Base-by-base conservation (phyloP, 1,140 invertebrate species). In the Plectrocnemia conspersa region DNA sequence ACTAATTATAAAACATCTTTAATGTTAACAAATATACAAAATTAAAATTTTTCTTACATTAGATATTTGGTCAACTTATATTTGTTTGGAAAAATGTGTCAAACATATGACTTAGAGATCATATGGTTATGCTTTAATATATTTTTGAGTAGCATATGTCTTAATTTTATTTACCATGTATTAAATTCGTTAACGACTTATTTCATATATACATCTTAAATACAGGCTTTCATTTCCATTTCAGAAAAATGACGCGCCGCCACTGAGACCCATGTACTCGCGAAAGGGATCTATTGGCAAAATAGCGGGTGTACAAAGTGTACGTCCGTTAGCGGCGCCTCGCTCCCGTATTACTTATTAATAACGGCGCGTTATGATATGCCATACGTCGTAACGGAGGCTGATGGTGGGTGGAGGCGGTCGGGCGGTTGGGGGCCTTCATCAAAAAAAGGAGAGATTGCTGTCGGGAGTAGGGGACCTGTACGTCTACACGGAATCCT, bases 331-430 rank as follows among this genome's bases (percentile, higher is more conserved):
- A 38, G 42, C 42, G 56, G 50, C 44, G 56, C 27, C 36, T 47
- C 48, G 49, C 50, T 44, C 36, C 36, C 32, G 48, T 44, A 52
- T 57, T 52, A 58, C 56, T 58, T 52, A 58, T 58, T 58, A 56
- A 56, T 56, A 56, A 49, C 54, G 35, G 42, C 45, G 45, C 33
- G 46, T 49, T 48, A 48, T 56, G 54, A 56, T 56, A 44, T 24
- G 35, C 23, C 54, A 32, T 22, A 44, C 35, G 35, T 23, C 49
- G 44, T 33, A 24, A 25, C 10, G 40, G 27, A 49, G 24, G 25
- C 40, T 52, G 42, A 33, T 53, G 41, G 56, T 33, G 32, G 35
- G 36, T 40, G 38, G 45, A 23, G 36, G 21, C 24, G 32, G 41
- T 33, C 38, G 15, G 46, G 16, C 25, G 45, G 54, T 27, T 27